These are phyloP conservation scores for Leucophenga maculata DNA, from an alignment of 2,888 invertebrate genomes.

Conservation along the genomic window DNA sequence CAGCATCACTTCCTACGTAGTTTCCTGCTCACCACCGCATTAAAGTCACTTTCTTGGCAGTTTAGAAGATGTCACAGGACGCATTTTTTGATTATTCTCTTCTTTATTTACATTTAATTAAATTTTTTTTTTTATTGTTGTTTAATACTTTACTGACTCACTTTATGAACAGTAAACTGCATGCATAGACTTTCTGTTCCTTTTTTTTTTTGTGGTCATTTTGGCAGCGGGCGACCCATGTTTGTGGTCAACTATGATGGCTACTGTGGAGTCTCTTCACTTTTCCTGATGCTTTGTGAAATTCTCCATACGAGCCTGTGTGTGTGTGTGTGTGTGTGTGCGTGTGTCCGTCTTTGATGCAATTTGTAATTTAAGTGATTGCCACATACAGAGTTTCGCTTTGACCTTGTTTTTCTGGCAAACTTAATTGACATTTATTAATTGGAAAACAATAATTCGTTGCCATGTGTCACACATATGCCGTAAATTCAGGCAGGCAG, in stretches of 20 bases:
- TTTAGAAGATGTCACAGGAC: no score
- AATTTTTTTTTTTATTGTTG: background rate
- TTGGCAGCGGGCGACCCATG: constrained; percentile 10
- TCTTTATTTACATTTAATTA: background rate
- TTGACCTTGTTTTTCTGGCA: constrained; percentile 49
- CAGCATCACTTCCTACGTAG: no score
- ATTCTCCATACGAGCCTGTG: background rate
- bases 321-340: constrained; percentile 1
- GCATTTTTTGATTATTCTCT: no score
- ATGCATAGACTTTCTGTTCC: background rate
- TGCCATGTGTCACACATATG: constrained; percentile 44
- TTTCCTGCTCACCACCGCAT: no score
- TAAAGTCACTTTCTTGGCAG: no score
- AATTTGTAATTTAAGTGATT: constrained; percentile 17
- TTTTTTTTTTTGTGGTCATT: background rate
- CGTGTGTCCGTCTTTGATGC: background rate
- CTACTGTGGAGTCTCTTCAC: background rate
- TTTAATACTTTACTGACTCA: background rate
- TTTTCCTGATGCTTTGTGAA: background rate
- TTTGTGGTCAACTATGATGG: constrained; percentile 8
- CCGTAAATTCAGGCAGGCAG: background rate
- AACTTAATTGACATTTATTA: constrained; percentile 64
- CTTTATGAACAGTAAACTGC: background rate
- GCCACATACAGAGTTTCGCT: background rate
- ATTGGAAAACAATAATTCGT: constrained; percentile 64